These are phyloP conservation scores for Recurvirostra avosetta DNA, from an alignment of 2,113 vertebrate species.

Conservation along the genomic window DNA sequence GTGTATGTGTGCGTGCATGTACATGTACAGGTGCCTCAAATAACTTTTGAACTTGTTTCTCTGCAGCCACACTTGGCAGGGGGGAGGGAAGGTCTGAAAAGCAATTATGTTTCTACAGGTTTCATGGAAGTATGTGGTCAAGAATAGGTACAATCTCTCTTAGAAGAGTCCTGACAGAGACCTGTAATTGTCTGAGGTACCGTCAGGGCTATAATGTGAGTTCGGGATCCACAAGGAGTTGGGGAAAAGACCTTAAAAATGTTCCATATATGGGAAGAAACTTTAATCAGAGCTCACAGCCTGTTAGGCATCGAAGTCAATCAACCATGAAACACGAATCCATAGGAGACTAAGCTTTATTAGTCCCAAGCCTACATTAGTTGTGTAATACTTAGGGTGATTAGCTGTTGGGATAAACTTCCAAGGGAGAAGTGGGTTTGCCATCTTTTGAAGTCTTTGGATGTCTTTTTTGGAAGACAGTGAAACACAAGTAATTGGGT, in stretches of 20 bases:
- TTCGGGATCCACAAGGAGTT: neutral
- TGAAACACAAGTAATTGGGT: constrained; percentile 57
- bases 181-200: neutral
- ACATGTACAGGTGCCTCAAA: neutral
- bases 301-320: constrained; percentile 43
- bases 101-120: constrained; percentile 1
- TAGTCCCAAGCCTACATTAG: constrained; percentile 46
- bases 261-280: neutral
- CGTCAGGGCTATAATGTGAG: neutral
- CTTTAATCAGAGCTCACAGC: constrained; percentile 59
- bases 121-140: neutral
- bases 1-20: neutral
- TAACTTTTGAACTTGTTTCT: neutral
- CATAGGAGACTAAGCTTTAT: constrained; percentile 64
- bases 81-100: neutral
- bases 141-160: neutral
- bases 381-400: constrained; percentile 47
- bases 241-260: constrained; percentile 6
- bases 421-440: constrained; percentile 47
- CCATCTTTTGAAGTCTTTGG: constrained; percentile 58
- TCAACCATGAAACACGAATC: constrained; percentile 47
- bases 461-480: constrained; percentile 59
- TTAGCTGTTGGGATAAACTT: constrained; percentile 56
- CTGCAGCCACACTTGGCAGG: neutral
- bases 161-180: neutral